Evolutionary conservation across 2,797 vertebrate genomes (phyloP), one percentile per base, ranked within the genome.

Genomic region (Molossus alvarezi): DNA sequence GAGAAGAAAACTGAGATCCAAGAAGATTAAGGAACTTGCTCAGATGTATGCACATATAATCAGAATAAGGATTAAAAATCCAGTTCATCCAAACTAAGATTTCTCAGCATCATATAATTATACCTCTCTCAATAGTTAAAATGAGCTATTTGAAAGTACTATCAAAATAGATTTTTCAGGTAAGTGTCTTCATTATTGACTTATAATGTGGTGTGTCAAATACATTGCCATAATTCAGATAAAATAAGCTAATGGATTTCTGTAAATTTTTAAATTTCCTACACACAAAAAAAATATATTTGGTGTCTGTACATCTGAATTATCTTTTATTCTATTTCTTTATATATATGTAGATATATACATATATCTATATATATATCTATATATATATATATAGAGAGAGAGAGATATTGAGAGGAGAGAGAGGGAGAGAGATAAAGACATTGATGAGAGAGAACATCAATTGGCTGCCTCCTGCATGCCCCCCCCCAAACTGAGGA

Each of bases 61-160:
- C 13, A 71, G 25, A 93, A 86, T 55, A 79, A 69, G 27, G 5
- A 90, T 75, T 85, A 72, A 86, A 95, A 94, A 67, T 55, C 8
- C 8, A 71, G 6, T 37, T 71, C 48, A 72, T 17, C 1, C 25
- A 33, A 75, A 37, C 20, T 41, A 67, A 5, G 60, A 37, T 80
- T 77, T 75, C 33, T 91, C 41, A 64, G 25, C 89, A 51, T 76
- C 13, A 62, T 6, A 76, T 45, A 53, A 86, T 69, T 76, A 81
- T 57, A 69, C 0, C 9, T 48, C 17, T 53, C 41, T 81, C 57
- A 33, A 53, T 17, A 53, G 9, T 84, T 48, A 79, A 95, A 95
- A 62, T 60, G 21, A 95, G 72, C 23, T 88, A 57, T 37, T 73
- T 23, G 13, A 88, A 33, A 72, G 20, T 53, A 92, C 3, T 69